Conservation (phyloP, 2,113 vertebrate genomes). For the Benitochromis conjunctus region DNA sequence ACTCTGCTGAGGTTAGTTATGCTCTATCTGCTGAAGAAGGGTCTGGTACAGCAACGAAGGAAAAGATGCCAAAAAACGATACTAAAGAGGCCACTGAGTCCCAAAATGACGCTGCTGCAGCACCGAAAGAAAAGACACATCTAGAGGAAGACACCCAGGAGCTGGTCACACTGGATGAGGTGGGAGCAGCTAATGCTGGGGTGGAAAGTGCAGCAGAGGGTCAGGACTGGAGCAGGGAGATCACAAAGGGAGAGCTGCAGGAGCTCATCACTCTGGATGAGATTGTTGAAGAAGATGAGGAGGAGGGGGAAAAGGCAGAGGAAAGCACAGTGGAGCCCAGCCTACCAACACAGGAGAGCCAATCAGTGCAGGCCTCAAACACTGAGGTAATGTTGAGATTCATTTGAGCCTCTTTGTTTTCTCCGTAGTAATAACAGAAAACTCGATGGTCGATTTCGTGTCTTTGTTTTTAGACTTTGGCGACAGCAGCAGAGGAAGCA, state of each 20-base stretch:
- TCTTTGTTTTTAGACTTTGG: background rate
- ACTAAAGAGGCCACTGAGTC: background rate
- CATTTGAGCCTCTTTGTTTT: background rate
- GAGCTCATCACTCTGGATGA: constrained; percentile 40
- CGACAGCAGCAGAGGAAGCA: background rate
- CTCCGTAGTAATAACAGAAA: background rate
- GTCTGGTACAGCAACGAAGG: background rate
- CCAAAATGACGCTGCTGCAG: fast-evolving
- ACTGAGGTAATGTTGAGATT: constrained; percentile 51
- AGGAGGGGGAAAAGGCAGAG: background rate
- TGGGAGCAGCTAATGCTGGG: constrained; percentile 35
- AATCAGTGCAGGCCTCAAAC: constrained; percentile 27
- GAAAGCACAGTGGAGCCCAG: background rate
- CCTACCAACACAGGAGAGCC: constrained; percentile 7
- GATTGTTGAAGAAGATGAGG: constrained; percentile 9
- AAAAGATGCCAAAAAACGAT: background rate
- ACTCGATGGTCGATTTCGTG: fast-evolving
- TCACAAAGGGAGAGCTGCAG: constrained; percentile 36
- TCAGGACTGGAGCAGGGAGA: background rate
- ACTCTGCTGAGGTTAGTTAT: background rate
- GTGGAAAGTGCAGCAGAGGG: background rate
- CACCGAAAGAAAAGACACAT: background rate
- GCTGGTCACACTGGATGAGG: constrained; percentile 67
- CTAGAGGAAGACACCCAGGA: constrained; percentile 16
- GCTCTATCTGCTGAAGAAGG: background rate